phyloP scores from a whole-genome alignment of 2,797 vertebrate genomes.

The Spinus pinus region DNA sequence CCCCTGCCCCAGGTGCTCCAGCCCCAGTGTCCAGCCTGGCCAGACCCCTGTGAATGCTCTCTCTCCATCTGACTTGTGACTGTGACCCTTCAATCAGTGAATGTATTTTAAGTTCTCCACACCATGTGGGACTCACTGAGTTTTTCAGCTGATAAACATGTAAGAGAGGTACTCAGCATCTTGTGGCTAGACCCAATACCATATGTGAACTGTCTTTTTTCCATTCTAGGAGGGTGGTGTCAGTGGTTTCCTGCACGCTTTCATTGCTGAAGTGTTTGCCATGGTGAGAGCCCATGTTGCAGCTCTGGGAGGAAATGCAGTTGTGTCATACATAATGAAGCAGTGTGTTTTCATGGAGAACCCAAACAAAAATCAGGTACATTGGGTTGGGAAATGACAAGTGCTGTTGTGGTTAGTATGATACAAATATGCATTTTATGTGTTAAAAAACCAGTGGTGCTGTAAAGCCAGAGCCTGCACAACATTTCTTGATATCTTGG shows the following conservation, averaged over 20 bases:
- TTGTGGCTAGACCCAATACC: background rate
- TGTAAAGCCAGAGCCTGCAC: background rate
- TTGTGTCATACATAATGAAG: slow-evolving; percentile 98
- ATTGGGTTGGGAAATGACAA: background rate
- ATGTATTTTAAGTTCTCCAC: background rate
- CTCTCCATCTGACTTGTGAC: background rate
- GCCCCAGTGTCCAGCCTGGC: background rate
- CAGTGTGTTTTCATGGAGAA: slow-evolving; percentile 99
- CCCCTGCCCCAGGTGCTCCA: background rate
- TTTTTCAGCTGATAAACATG: background rate
- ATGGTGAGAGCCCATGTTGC: slow-evolving; percentile 98
- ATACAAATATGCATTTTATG: background rate
- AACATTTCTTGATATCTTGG: background rate
- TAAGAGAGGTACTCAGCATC: background rate
- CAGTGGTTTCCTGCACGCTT: slow-evolving; percentile 95
- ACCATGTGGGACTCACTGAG: background rate
- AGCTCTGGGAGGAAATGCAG: slow-evolving; percentile 95
- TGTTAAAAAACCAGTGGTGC: background rate
- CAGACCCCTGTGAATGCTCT: background rate
- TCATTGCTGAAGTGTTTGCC: slow-evolving; percentile 96
- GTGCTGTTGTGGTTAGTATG: background rate
- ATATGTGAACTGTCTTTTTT: background rate
- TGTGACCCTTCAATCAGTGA: background rate
- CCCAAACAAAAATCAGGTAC: slow-evolving; percentile 98
- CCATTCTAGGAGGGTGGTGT: slow-evolving; percentile 90